Evolutionary conservation across 2,113 vertebrate genomes (phyloP).

Genomic region (Riparia riparia): DNA sequence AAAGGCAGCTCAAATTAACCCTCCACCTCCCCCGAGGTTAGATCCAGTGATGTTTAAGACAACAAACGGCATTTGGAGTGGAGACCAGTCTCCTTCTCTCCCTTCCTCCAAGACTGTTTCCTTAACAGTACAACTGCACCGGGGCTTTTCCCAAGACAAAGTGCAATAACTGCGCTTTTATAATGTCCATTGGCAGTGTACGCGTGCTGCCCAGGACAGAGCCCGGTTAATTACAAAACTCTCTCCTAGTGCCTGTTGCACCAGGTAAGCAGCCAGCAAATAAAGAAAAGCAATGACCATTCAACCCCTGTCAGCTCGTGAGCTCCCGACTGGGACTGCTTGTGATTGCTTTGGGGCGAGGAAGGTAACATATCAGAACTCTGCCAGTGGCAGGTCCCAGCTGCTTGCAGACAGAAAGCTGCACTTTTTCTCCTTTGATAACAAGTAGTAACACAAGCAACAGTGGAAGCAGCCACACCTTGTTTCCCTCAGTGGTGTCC

Average conservation of each 20-base stretch:
- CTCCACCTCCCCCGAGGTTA: background rate
- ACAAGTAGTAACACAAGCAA: background rate
- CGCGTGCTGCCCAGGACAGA: background rate
- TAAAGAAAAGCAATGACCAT: constrained; percentile 8
- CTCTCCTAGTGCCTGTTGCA: background rate
- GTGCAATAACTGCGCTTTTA: background rate
- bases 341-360: background rate
- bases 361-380: background rate
- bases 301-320: background rate
- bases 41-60: background rate
- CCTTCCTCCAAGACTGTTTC: background rate
- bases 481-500: fast-evolving
- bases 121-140: background rate
- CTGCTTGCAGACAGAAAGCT: background rate
- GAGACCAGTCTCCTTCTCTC: background rate
- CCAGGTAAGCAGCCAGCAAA: background rate
- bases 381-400: background rate
- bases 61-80: background rate
- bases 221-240: background rate
- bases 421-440: background rate
- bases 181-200: background rate
- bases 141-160: background rate
- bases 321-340: background rate
- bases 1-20: constrained; percentile 26
- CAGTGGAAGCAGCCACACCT: background rate